Conservation (phyloP, 2,888 invertebrate species). For the Dolichopus griseipennis region DNA sequence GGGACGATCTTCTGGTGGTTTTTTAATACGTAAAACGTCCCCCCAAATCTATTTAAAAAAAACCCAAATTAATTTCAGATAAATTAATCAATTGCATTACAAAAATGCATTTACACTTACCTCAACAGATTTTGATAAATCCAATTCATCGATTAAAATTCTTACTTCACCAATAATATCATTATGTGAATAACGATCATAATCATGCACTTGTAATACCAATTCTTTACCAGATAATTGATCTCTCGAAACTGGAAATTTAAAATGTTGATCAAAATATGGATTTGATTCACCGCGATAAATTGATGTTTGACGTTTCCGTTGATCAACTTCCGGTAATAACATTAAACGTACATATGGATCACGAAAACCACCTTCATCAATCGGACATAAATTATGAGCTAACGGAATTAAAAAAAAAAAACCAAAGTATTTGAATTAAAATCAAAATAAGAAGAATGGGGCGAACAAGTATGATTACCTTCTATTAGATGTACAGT, state of each 20-base stretch:
- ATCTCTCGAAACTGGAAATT: constrained; percentile 84
- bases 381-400: constrained; percentile 73
- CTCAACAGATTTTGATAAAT: constrained; percentile 50
- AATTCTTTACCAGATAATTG: constrained; percentile 72
- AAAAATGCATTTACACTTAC: constrained; percentile 24
- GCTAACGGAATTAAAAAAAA: constrained; percentile 49
- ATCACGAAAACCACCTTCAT: constrained; percentile 81
- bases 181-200: constrained; percentile 68
- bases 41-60: constrained; percentile 68
- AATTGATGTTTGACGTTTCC: constrained; percentile 76
- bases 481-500: constrained; percentile 89
- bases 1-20: constrained; percentile 72
- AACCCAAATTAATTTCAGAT: no score
- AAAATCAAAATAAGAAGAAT: background rate
- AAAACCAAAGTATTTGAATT: no score
- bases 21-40: constrained; percentile 70
- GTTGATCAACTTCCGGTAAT: constrained; percentile 73
- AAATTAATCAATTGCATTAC: no score
- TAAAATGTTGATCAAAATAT: constrained; percentile 84
- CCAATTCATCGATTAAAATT: constrained; percentile 67
- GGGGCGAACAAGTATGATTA: constrained; percentile 30
- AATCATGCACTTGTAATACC: constrained; percentile 41
- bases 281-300: constrained; percentile 78
- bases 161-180: constrained; percentile 80
- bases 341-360: constrained; percentile 75